phyloP scores from a whole-genome alignment of 2,888 invertebrate species.

The Candidula unifasciata region DNA sequence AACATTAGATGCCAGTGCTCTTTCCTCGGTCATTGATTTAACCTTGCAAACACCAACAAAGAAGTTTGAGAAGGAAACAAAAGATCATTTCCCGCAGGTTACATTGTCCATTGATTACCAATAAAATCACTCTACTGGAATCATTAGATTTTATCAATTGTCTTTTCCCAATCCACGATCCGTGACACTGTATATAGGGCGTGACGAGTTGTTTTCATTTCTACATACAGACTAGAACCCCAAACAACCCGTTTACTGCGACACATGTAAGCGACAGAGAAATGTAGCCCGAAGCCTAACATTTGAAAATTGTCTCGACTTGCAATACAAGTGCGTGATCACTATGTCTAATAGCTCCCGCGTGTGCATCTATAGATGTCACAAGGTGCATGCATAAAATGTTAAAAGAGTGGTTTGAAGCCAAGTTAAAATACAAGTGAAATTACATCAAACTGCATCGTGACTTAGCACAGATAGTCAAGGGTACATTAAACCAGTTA shows the following conservation, averaged over 20 bases:
- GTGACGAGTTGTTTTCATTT: neutral
- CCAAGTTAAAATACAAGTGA: neutral
- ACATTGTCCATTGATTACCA: neutral
- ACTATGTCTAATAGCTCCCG: neutral
- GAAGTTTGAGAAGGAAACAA: neutral
- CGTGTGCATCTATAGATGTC: neutral
- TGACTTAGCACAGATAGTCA: too few species aligned
- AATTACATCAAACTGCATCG: too few species aligned
- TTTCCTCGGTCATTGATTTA: neutral
- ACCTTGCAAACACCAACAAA: neutral
- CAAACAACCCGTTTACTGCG: neutral
- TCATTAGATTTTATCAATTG: slow-evolving; percentile 24
- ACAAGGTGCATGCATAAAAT: too few species aligned
- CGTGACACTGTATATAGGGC: neutral
- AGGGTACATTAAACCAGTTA: too few species aligned
- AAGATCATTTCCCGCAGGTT: neutral
- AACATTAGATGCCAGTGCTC: slow-evolving; percentile 25
- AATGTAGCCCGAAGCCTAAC: neutral
- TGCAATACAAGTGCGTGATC: neutral
- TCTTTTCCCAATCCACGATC: neutral
- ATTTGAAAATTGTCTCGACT: neutral
- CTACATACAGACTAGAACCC: neutral
- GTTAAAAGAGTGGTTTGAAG: neutral
- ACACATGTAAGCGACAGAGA: neutral
- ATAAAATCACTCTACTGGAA: neutral